Evolutionary conservation across 2,888 invertebrate species (phyloP), one percentile per base, ranked within the genome.

Genomic region (Myathropa florea): DNA sequence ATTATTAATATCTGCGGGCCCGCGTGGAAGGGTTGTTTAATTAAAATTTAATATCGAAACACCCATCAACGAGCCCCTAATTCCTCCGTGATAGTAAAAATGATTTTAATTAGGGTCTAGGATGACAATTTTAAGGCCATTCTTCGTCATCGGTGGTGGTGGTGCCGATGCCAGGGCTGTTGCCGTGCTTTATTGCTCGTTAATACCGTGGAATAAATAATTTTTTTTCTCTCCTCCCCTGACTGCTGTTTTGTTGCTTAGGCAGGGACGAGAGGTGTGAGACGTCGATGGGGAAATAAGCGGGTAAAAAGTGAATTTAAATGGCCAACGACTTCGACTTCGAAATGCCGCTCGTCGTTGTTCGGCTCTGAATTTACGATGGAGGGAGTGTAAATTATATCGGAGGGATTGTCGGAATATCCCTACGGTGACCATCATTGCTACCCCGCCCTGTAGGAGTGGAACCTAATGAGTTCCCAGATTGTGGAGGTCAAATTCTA

Each of bases 61-160:
- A 46, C 68, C 73, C 77, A 82, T 85, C 77, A 82, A 70, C 73
- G 21, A 65, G 55, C 75, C 57, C 80, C 80, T 73, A 53, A 81
- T 85, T 63, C 67, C 57, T 65, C 67, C 67, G 79, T 70, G 73
- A 79, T 71, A 82, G 77, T 82, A 85, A 82, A 85, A 85, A 85
- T 85, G 76, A 85, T 82, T 85, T 85, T 85, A 85, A 85, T 85
- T 85, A 85, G 77, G 85, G 85, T 85, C 72, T 68, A 70, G 63
- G 72, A 85, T 82, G 85, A 85, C 85, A 85, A 85, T 85, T 85
- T 85, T 78, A 77, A 85, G 82, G 77, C 59, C 68, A 78, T 85
- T 85, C 77, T 60, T 82, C 81, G 84, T 81, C 84, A 75, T 81
- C 21, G 39, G 28, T 71, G 72, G 10, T 46, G 46, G 18, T 18